Conservation (phyloP, 2,797 vertebrate species). For the Borostomias antarcticus region DNA sequence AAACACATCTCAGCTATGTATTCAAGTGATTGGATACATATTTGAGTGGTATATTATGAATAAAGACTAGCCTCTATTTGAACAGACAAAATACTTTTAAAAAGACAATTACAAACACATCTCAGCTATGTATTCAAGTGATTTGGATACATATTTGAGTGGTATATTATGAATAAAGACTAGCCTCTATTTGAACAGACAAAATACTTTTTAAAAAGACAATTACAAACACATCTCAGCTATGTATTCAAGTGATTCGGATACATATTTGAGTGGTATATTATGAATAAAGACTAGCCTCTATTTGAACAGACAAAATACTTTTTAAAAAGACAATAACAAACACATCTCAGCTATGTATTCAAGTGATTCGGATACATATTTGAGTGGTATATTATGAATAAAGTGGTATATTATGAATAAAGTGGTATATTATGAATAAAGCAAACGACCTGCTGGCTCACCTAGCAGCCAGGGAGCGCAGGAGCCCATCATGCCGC, state of each 20-base stretch:
- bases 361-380: constrained; percentile 49
- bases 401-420: too few relatives aligned
- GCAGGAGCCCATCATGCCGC: constrained; percentile 80
- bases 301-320: background rate
- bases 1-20: constrained; percentile 53
- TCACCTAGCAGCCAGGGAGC: constrained; percentile 89
- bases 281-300: too few relatives aligned
- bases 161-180: too few relatives aligned
- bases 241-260: constrained; percentile 46
- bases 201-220: background rate
- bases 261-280: constrained; percentile 57
- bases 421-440: too few relatives aligned
- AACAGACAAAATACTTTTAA: background rate
- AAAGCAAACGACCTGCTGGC: constrained; percentile 76
- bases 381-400: constrained; percentile 51
- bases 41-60: constrained; percentile 53
- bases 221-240: constrained; percentile 43
- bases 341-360: constrained; percentile 53
- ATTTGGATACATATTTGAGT: constrained; percentile 58
- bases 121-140: constrained; percentile 49
- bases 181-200: background rate
- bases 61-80: too few relatives aligned
- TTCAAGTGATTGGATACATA: constrained; percentile 48
- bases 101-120: constrained; percentile 32
- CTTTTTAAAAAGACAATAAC: background rate